These are phyloP conservation scores for Nasonia oneida DNA, from an alignment of 2,888 invertebrate genomes.

Conservation along the genomic window DNA sequence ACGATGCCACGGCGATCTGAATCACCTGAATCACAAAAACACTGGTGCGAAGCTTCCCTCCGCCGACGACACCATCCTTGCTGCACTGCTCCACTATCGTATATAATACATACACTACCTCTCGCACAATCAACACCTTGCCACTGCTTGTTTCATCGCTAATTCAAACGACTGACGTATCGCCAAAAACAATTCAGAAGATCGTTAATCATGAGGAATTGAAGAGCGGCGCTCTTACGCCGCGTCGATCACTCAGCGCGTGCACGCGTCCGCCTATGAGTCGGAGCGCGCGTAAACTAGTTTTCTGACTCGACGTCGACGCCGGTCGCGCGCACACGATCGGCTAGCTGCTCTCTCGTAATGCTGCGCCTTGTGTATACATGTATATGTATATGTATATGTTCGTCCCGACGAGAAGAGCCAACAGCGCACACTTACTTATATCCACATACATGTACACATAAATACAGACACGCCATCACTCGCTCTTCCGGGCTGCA, in stretches of 20 bases:
- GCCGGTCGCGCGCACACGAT: background rate
- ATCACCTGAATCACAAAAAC: background rate
- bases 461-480: background rate
- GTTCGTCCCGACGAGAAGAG: background rate
- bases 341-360: background rate
- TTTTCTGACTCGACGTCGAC: constrained; percentile 28
- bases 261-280: constrained; percentile 32
- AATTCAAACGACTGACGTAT: background rate
- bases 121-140: background rate
- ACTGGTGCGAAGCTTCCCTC: background rate
- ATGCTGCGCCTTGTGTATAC: background rate
- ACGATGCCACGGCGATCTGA: background rate
- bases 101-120: background rate
- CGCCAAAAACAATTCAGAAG: background rate
- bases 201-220: background rate
- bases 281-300: constrained; percentile 50
- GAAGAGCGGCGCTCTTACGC: background rate
- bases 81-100: background rate
- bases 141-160: background rate
- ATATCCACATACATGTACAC: background rate
- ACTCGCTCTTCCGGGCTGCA: background rate
- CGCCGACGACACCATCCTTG: background rate
- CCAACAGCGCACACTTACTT: background rate
- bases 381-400: too few relatives aligned
- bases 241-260: background rate